Evolutionary conservation across 2,113 vertebrate species (phyloP), one percentile per base, ranked within the genome.

Genomic region (Cnemophilus loriae): DNA sequence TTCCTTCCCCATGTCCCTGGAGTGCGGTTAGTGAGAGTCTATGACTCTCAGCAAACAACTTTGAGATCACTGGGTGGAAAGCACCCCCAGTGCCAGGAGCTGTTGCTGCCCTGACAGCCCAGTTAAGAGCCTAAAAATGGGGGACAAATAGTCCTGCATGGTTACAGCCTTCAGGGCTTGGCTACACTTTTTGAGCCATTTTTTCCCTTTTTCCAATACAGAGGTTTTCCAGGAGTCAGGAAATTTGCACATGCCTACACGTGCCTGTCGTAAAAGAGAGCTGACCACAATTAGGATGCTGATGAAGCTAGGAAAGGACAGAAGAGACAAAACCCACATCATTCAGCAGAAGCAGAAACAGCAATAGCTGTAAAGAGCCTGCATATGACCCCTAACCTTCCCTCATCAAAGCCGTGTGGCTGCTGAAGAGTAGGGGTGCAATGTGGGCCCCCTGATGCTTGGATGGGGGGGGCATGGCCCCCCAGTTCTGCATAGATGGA

Each of bases 361-460:
- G 47, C 65, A 83, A 28, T 12, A 59, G 23, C 24, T 75, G 49
- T 89, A 41, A 94, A 92, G n/a, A 78, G 18, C 26, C 52, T 0
- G 1, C 49, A 69, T 24, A 64, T 65, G 35, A 42, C 22, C 32
- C 6, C 7, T 0, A 1, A n/a, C n/a, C n/a, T n/a, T 7, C 6
- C 8, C 3, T 22, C 50, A 13, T 14, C 23, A 49, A 37, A 88
- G 6, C 16, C 46, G 30, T 35, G 77, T 39, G 33, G 50, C 28
- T 81, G 69, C 71, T 76, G 49, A 74, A 44, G 44, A 35, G 7
- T 18, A 3, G 39, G 11, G 17, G 6, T 6, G 3, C 23, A 68
- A 6, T 2, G 28, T 23, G 30, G 18, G 8, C 2, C 6, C 2
- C 4, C 35, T 12, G n/a, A 46, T 39, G 17, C 55, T 0, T 2